Evolutionary conservation across 1,140 invertebrate genomes (phyloP), one percentile per base, ranked within the genome.

Genomic region (Manduca sexta): DNA sequence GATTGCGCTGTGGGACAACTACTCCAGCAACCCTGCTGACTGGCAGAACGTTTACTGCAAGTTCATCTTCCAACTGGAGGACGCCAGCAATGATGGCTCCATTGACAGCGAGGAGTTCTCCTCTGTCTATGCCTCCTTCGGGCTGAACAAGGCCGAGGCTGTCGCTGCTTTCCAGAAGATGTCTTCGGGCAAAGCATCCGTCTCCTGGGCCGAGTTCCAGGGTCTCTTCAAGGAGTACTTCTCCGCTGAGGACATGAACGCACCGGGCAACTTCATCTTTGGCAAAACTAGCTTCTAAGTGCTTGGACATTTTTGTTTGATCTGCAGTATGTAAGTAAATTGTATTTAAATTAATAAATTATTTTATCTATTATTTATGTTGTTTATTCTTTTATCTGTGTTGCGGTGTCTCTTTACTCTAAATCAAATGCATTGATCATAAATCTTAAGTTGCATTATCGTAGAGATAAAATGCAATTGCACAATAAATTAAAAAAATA

Each of bases 61-160:
- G 57, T 93, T 94, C 67, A 93, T 94, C 88, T 95, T 95, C 68
- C 90, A 94, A 49, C 76, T 94, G 33, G 92, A 94, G 73, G 94
- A 95, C 62, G 91, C 92, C 42, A 94, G 93, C 52, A 91, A 91
- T 35, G 93, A 95, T 65, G 93, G 93, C 29, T 87, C 88, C 45
- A 93, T 94, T 62, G 93, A 95, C 65, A 89, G 90, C 48, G 88
- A 90, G 11, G 93, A 94, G 69, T 95, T 93, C 74, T 90, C 90
- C 11, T 87, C 90, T 26, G 92, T 94, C 5, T 93, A 91, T 69
- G 90, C 88, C 48, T 90, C 89, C 57, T 93, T 93, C 57, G 92
- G 92, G 0, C 66, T 94, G n/a, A 79, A 90, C 52, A 86, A 89
- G 48, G 79, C 82, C 5, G 92, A 93, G 63, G 92, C 92, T 62